These are phyloP conservation scores for Seriola quinqueradiata DNA, from an alignment of 2,113 vertebrate genomes.

Conservation along the genomic window DNA sequence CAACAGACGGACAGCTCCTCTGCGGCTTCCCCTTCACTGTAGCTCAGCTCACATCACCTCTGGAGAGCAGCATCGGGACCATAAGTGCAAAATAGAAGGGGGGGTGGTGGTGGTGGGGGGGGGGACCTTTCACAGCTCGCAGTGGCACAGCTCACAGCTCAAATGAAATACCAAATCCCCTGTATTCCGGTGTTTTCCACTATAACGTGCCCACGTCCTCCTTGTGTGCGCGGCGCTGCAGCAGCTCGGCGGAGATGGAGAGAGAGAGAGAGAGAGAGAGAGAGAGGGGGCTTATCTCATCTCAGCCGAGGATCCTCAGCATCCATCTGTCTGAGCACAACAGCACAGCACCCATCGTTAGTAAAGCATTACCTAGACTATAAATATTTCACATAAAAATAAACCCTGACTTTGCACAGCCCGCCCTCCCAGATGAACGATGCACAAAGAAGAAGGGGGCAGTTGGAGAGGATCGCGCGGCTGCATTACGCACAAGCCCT, in stretches of 20 bases:
- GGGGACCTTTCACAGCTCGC: background rate
- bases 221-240: constrained; percentile 48
- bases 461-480: background rate
- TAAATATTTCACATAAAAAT: background rate
- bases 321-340: constrained; percentile 68
- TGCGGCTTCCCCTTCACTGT: constrained; percentile 64
- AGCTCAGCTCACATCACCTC: constrained; percentile 79
- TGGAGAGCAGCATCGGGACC: constrained; percentile 43
- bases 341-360: constrained; percentile 2
- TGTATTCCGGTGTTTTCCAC: constrained; percentile 19
- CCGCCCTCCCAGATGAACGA: background rate
- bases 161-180: background rate
- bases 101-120: no score
- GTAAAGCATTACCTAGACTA: background rate
- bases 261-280: constrained; percentile 24
- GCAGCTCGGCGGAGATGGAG: constrained; percentile 53
- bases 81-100: no score
- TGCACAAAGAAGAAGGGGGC: background rate
- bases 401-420: background rate
- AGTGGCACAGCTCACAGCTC: background rate
- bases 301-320: constrained; percentile 63
- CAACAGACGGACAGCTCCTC: constrained; percentile 86
- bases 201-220: constrained; percentile 32
- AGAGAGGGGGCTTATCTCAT: constrained; percentile 67
- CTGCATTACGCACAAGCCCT: background rate